Percentiles rank a stretch among this genome's conserved stretches.
Evolutionary conservation across 2,888 invertebrate genomes (phyloP).

Genomic region (Drosophila paranaensis): DNA sequence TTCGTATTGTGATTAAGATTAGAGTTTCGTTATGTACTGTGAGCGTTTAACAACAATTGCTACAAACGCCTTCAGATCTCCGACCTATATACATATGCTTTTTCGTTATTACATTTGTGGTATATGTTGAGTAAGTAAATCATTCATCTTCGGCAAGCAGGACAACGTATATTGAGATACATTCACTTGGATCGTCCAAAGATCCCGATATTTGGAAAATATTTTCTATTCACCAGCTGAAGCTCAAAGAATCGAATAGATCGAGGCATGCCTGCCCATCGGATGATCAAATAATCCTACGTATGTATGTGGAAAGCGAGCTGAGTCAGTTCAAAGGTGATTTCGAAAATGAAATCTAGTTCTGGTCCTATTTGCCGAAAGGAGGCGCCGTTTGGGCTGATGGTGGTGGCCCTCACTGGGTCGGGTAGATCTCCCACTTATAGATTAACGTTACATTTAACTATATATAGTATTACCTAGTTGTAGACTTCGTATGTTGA

Average conservation of each 20-base stretch:
- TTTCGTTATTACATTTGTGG: conserved; percentile 8
- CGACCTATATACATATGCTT: conserved; percentile 19
- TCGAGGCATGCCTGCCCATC: not conserved
- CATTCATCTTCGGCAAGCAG: not conserved
- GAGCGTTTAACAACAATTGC: conserved; percentile 23
- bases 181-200: no score
- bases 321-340: not conserved
- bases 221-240: not conserved
- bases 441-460: conserved; percentile 3
- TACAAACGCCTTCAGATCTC: conserved; percentile 11
- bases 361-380: conserved; percentile 41
- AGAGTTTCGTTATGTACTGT: conserved; percentile 25
- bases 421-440: conserved; percentile 3
- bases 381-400: conserved; percentile 16
- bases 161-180: not conserved
- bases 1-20: conserved; percentile 62
- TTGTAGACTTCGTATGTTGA: conserved; percentile 25
- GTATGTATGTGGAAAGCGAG: conserved; percentile 11
- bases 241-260: conserved; percentile 2
- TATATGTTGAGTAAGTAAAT: not conserved
- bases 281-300: not conserved
- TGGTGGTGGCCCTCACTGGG: not conserved
- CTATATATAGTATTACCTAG: conserved; percentile 9
- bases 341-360: conserved; percentile 16
- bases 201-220: conserved; percentile 7